phyloP scores from a whole-genome alignment of 2,888 invertebrate genomes.

The Cheilosia urbana region DNA sequence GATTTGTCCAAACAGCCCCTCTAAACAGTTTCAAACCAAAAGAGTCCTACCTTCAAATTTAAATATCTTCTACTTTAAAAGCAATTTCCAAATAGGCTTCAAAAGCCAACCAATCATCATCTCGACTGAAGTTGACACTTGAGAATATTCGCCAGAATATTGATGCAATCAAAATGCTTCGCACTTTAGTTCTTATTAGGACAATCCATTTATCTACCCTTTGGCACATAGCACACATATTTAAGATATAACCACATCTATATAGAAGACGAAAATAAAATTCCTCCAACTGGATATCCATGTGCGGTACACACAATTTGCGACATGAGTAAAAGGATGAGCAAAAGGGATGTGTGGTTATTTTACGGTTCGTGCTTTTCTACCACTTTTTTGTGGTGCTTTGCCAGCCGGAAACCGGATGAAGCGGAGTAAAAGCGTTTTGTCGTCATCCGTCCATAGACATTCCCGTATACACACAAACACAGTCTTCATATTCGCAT shows the following conservation, averaged over 20 bases:
- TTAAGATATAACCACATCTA: too few species aligned
- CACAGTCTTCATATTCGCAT: constrained; percentile 30
- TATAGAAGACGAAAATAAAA: not conserved
- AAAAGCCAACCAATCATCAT: not conserved
- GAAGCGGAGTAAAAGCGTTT: constrained; percentile 62
- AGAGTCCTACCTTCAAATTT: too few species aligned
- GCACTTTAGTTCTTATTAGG: constrained; percentile 34
- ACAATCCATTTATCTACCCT: constrained; percentile 10
- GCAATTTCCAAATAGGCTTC: too few species aligned
- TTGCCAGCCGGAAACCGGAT: constrained; percentile 60
- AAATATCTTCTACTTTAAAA: too few species aligned
- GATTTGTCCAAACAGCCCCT: too few species aligned
- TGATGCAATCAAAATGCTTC: constrained; percentile 36
- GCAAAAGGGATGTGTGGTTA: constrained; percentile 52
- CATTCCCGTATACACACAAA: not conserved
- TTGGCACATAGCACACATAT: not conserved
- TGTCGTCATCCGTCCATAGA: constrained; percentile 18
- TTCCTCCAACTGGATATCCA: constrained; percentile 1
- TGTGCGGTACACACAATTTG: constrained; percentile 12
- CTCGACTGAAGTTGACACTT: not conserved
- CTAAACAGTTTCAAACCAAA: too few species aligned
- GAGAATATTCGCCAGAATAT: not conserved
- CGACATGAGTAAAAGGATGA: constrained; percentile 8
- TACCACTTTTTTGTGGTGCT: constrained; percentile 28
- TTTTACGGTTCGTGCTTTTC: constrained; percentile 48